Evolutionary conservation across 2,888 invertebrate genomes (phyloP), one percentile per base, ranked within the genome.

Genomic region (Pyrocoelia pectoralis): DNA sequence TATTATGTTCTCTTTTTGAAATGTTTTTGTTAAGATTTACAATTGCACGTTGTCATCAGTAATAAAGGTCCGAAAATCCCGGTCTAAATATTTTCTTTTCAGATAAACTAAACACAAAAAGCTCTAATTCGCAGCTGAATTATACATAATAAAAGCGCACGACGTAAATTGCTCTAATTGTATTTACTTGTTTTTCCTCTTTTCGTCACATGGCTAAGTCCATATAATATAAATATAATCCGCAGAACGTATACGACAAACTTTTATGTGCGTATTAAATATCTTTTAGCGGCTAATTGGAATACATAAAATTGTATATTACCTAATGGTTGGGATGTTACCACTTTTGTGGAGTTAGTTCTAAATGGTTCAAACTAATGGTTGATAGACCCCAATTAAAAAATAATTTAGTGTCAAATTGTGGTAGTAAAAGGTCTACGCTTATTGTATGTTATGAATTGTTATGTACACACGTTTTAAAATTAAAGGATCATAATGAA

Each of bases 401-500:
- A 24, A 6, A n/a, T 2, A 33, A 33, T 33, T 24, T 24, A 24
- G 4, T 24, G 24, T 24, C 24, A 6, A 24, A 24, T 6, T 24
- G 24, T 6, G 24, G 3, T 24, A 50, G 29, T 29, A 14, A 24
- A 28, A 12, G 28, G 18, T 5, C 50, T n/a, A 14, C 6, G 29
- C 17, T 28, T 43, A 17, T 57, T 19, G 15, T 28, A 6, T 46
- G 70, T 68, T 33, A 6, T 56, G 28, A 60, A 55, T 54, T 73
- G 73, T 71, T 74, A 71, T 72, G 71, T 71, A 74, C 72, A 72
- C 64, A 62, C 63, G 55, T 69, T 74, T 68, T 70, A 67, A 72
- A 74, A 76, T 75, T 76, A 75, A 76, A 75, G 73, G 74, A 74
- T 72, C 73, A 74, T 75, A 74, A 76, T 75, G 73, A 75, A 75